Evolutionary conservation across 2,797 vertebrate genomes (phyloP).

Genomic region (Glyptemys insculpta): DNA sequence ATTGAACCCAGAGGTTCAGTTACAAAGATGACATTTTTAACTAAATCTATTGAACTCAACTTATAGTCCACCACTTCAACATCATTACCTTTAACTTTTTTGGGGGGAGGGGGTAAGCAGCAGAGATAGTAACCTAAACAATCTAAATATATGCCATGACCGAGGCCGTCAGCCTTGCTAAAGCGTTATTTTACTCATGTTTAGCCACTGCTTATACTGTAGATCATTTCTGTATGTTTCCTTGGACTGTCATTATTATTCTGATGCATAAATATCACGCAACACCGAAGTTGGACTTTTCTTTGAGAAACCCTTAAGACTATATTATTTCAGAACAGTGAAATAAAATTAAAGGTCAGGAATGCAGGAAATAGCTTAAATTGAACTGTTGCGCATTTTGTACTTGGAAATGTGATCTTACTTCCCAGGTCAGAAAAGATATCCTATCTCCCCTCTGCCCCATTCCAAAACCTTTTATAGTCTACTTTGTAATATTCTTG

Average conservation of each 20-base stretch:
- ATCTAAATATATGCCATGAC: not conserved
- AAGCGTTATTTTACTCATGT: conserved; percentile 4
- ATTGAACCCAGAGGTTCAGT: conserved; percentile 61
- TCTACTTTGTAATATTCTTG: not conserved
- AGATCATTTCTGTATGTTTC: not conserved
- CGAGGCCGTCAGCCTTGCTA: not conserved
- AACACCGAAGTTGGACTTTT: conserved; percentile 49
- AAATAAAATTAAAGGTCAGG: conserved; percentile 3
- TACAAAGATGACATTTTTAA: conserved; percentile 56
- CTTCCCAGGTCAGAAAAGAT: conserved; percentile 3
- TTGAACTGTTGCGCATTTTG: not conserved
- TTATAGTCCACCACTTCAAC: conserved; percentile 41
- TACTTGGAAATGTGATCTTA: conserved; percentile 13
- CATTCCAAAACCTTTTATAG: not conserved
- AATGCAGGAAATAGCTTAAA: conserved; percentile 3
- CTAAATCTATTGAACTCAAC: conserved; percentile 41
- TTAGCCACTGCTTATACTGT: not conserved
- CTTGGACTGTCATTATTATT: not conserved
- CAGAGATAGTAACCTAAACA: conserved; percentile 11
- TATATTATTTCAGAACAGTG: conserved; percentile 23
- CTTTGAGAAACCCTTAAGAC: conserved; percentile 45
- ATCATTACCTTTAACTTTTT: conserved; percentile 20
- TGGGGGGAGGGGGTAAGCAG: not conserved
- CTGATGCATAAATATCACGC: conserved; percentile 25
- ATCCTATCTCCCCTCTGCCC: conserved; percentile 41